phyloP scores from a whole-genome alignment of 2,113 vertebrate genomes.

The Tychaedon coryphoeus region DNA sequence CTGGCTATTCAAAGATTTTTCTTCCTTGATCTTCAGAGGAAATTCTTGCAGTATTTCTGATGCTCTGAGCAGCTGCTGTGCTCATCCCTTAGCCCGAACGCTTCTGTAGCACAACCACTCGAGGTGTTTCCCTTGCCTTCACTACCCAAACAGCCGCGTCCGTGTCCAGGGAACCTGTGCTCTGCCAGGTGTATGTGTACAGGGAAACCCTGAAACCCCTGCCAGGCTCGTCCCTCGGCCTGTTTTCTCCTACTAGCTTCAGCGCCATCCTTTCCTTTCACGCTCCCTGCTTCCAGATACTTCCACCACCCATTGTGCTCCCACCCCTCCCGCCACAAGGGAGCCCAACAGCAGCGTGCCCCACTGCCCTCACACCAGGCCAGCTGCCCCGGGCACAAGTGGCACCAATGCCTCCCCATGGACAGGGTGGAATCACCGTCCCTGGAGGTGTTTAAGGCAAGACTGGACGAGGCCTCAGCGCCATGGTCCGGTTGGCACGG shows the following conservation, averaged over 20 bases:
- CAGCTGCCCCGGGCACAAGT: background rate
- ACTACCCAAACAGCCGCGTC: fast-evolving
- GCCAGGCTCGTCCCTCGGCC: background rate
- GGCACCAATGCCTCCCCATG: background rate
- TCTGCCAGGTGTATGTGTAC: background rate
- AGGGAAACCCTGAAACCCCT: background rate
- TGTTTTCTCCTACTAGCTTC: background rate
- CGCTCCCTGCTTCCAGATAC: background rate
- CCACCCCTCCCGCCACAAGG: background rate
- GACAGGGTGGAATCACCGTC: background rate
- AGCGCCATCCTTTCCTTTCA: background rate
- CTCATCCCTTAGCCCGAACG: fast-evolving
- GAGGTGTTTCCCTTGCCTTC: background rate
- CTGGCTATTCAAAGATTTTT: background rate
- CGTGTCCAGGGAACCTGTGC: background rate
- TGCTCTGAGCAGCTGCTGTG: fast-evolving
- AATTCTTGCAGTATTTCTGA: background rate
- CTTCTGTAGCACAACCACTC: background rate
- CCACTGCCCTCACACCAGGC: background rate
- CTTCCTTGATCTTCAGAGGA: background rate
- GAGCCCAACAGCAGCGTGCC: background rate
- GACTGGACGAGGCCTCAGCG: background rate
- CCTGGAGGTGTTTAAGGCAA: too few relatives aligned
- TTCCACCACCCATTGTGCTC: background rate
- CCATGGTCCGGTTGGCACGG: too few relatives aligned